Evolutionary conservation across 2,113 vertebrate species (phyloP).

Genomic region (Isichthys henryi): DNA sequence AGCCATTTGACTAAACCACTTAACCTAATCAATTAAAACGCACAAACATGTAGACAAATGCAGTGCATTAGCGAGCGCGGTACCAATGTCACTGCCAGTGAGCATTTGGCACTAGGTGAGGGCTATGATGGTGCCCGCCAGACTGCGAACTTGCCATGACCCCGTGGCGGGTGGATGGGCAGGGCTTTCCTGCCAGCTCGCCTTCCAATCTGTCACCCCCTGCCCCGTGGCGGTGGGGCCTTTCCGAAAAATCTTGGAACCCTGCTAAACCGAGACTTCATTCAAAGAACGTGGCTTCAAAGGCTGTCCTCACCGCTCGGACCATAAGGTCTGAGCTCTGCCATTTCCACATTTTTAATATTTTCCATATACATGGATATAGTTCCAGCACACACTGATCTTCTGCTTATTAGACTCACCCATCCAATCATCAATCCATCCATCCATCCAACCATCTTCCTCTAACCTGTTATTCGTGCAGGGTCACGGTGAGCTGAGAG

Average conservation of each 20-base stretch:
- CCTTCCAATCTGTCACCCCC: conserved; percentile 14
- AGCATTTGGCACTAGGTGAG: background rate
- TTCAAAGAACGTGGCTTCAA: background rate
- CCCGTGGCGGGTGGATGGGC: conserved; percentile 54
- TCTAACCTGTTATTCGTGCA: background rate
- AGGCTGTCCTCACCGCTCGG: background rate
- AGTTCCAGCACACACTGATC: background rate
- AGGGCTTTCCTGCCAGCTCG: conserved; percentile 33
- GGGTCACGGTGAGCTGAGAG: background rate
- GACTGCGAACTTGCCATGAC: conserved; percentile 61
- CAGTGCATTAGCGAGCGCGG: background rate
- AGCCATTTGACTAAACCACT: background rate
- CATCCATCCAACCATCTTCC: background rate
- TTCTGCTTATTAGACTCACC: background rate
- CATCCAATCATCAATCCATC: background rate
- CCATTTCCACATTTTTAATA: background rate
- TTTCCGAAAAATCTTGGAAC: background rate
- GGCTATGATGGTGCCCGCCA: conserved; percentile 30
- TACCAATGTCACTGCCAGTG: background rate
- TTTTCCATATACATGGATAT: background rate
- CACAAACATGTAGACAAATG: background rate
- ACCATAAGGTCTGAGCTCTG: background rate
- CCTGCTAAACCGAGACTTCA: background rate
- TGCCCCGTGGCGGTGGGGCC: background rate
- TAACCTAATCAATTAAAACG: background rate